Percentiles rank a stretch among this genome's conserved stretches.
Evolutionary conservation across 2,797 vertebrate genomes (phyloP).

Genomic region (Sebastes wilsoni): DNA sequence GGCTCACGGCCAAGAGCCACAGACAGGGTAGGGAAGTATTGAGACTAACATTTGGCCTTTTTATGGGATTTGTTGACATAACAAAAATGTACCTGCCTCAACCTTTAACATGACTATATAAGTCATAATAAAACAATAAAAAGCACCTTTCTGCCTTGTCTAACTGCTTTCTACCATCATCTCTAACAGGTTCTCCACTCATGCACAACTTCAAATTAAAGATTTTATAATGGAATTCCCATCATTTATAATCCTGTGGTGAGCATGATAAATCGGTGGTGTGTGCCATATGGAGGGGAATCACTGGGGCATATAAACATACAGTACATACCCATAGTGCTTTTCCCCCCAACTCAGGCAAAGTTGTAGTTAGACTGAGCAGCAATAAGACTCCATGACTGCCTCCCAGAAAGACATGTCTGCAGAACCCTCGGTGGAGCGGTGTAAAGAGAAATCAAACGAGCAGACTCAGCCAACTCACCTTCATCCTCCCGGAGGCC

Average conservation of each 20-base stretch:
- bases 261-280: neutral
- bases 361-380: conserved; percentile 9
- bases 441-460: conserved; percentile 57
- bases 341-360: neutral
- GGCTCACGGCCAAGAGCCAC: neutral
- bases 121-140: neutral
- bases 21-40: neutral
- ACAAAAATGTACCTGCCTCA: neutral
- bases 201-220: neutral
- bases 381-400: conserved; percentile 4
- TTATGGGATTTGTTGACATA: neutral
- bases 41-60: neutral
- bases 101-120: neutral
- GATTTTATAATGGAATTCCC: neutral
- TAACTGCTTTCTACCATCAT: no score
- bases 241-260: neutral
- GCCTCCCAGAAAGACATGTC: conserved; percentile 14
- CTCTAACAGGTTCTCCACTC: no score
- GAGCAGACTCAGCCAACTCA: conserved; percentile 56
- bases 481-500: conserved; percentile 82
- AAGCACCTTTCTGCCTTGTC: no score
- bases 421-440: conserved; percentile 26
- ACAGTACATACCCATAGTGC: neutral
- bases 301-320: neutral
- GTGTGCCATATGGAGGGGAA: neutral